phyloP scores from a whole-genome alignment of 2,113 vertebrate species.

The Protobothrops flavoviridis region DNA sequence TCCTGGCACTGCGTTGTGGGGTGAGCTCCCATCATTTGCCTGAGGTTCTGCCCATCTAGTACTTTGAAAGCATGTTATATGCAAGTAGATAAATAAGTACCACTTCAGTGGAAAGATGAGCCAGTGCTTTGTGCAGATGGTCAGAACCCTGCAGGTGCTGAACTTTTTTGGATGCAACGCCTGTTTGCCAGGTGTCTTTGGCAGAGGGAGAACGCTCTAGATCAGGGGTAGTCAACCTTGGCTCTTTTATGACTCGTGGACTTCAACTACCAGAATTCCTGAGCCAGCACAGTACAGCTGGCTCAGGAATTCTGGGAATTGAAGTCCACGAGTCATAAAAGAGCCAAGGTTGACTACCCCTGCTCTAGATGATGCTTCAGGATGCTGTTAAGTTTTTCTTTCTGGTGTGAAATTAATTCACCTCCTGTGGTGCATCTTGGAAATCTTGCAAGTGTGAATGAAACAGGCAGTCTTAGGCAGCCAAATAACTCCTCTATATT shows the following conservation, averaged over 20 bases:
- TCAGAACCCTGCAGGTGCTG: not conserved
- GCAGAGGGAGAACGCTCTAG: not conserved
- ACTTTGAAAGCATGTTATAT: not conserved
- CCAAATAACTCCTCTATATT: not conserved
- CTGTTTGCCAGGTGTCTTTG: not conserved
- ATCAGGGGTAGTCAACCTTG: not conserved
- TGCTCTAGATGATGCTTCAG: not conserved
- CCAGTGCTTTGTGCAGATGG: not conserved
- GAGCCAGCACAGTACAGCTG: too few relatives aligned
- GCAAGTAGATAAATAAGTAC: not conserved
- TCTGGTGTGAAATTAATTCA: not conserved
- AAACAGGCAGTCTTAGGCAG: not conserved
- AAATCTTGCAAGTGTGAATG: not conserved
- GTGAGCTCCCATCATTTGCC: too few relatives aligned
- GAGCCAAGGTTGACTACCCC: too few relatives aligned
- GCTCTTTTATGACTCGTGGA: too few relatives aligned
- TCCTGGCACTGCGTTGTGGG: too few relatives aligned
- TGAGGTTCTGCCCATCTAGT: not conserved
- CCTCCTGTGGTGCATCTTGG: not conserved
- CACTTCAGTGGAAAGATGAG: not conserved
- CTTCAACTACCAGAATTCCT: too few relatives aligned
- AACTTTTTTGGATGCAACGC: not conserved
- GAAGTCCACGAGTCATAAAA: too few relatives aligned
- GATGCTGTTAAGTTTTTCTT: not conserved
- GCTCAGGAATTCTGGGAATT: too few relatives aligned